Percentiles rank a stretch among this genome's conserved stretches.
These are phyloP conservation scores for Psammodynastes pulverulentus DNA, from an alignment of 2,113 vertebrate species.

Conservation along the genomic window DNA sequence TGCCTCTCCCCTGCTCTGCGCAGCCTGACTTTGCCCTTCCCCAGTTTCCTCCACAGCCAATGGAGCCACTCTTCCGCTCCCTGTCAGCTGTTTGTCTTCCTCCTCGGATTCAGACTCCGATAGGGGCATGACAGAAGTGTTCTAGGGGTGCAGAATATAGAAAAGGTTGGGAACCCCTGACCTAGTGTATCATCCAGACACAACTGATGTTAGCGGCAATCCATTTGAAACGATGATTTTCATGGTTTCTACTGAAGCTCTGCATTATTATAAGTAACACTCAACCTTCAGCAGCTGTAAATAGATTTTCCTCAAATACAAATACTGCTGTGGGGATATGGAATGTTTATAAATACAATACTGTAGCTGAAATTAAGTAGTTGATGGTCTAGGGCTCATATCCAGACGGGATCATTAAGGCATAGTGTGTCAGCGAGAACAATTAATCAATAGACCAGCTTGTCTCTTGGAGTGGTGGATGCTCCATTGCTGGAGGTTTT, in stretches of 20 bases:
- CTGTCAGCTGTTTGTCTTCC: no score
- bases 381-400: background rate
- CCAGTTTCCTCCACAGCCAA: no score
- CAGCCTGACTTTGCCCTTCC: no score
- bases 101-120: no score
- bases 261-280: background rate
- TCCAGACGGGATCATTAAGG: background rate
- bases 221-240: background rate
- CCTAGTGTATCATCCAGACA: background rate
- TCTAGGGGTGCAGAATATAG: no score
- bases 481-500: background rate
- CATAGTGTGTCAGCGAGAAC: background rate
- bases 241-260: background rate
- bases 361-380: background rate
- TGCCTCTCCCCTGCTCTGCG: no score
- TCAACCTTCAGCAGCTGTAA: background rate
- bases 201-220: background rate
- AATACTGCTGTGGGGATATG: background rate
- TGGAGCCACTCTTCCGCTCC: no score
- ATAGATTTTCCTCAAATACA: background rate
- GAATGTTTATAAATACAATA: background rate
- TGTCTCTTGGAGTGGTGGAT: background rate
- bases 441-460: background rate
- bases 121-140: no score
- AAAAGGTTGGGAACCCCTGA: no score